Base-by-base conservation (phyloP, 92 coral and sea anemone species). In the Diadumene lineata region DNA sequence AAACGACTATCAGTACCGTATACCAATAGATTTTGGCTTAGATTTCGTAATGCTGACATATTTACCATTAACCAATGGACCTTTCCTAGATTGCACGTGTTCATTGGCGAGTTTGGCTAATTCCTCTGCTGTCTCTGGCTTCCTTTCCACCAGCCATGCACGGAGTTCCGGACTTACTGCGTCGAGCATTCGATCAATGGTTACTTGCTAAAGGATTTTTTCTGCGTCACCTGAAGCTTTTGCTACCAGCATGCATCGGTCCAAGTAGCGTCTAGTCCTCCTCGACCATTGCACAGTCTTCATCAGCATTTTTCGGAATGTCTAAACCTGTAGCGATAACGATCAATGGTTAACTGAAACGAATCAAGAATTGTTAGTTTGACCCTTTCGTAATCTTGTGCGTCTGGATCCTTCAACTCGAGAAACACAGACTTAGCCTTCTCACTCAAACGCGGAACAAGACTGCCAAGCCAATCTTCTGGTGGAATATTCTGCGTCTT, bases 231-330 rank as follows among this genome's bases (percentile, higher is more conserved):
- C 87, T 9, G 72, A 63, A 34, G 83, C 91, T 32, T 72, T 69
- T 15, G 87, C 87, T 64, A 86, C 84, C n/a, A 73, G 56, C 88
- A 82, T 82, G 82, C 92, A 87, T 9, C 85, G 57, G 38, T 74
- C 73, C 9, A 87, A 61, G 31, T 73, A 82, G 23, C 92, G 74
- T 21, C 87, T 48, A 31, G 92, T 87, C 60, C 85, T 73, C 21
- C 78, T 84, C 19, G 75, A 81, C 92, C 82, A 87, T 48, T 80
- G 86, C 16, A 77, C 85, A 50, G n/a, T n/a, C n/a, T n/a, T n/a
- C n/a, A n/a, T n/a, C n/a, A 74, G 18, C 69, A 24, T 68, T 87
- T 87, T 56, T 79, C 88, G 25, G 86, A 79, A 31, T 77, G 76
- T 9, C 83, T 79, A 70, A 83, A 83, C 51, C 78, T 63, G 73